Percentiles rank a stretch among this genome's conserved stretches.
Conservation (phyloP, 2,797 vertebrate genomes). For the Pantherophis vulpinus region DNA sequence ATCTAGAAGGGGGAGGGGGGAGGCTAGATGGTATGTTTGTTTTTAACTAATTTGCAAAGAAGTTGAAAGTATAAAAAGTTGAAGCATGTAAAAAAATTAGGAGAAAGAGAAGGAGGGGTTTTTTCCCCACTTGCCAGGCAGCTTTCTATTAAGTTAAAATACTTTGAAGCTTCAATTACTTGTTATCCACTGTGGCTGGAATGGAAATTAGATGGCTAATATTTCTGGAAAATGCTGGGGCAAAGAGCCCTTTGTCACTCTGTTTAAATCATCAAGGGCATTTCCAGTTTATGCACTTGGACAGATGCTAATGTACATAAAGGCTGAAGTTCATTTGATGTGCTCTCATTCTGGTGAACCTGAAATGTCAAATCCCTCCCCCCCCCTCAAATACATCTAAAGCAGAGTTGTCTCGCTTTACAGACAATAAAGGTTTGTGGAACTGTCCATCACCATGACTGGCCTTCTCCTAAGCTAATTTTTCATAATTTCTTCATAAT, state of each 20-base stretch:
- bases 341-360: neutral
- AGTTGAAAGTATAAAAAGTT: conserved; percentile 71
- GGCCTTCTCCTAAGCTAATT: neutral
- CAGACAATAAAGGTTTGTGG: neutral
- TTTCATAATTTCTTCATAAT: neutral
- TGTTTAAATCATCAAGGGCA: conserved; percentile 18
- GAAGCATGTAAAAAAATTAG: conserved; percentile 61
- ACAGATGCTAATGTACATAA: conserved; percentile 44
- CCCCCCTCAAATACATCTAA: neutral
- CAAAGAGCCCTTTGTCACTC: conserved; percentile 31
- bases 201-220: conserved; percentile 42
- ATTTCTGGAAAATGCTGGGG: conserved; percentile 45
- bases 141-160: conserved; percentile 42
- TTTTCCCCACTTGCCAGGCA: conserved; percentile 58
- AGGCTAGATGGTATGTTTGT: neutral
- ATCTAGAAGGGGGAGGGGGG: conserved; percentile 1
- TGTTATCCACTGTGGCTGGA: conserved; percentile 46
- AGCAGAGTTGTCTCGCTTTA: neutral
- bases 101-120: conserved; percentile 58
- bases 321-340: conserved; percentile 22
- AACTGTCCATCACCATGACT: no score
- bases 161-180: conserved; percentile 68
- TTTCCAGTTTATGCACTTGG: conserved; percentile 55
- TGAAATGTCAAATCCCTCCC: neutral
- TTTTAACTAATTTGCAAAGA: conserved; percentile 74